Base-by-base conservation (phyloP, 1,140 invertebrate genomes). In the Danaus plexippus region DNA sequence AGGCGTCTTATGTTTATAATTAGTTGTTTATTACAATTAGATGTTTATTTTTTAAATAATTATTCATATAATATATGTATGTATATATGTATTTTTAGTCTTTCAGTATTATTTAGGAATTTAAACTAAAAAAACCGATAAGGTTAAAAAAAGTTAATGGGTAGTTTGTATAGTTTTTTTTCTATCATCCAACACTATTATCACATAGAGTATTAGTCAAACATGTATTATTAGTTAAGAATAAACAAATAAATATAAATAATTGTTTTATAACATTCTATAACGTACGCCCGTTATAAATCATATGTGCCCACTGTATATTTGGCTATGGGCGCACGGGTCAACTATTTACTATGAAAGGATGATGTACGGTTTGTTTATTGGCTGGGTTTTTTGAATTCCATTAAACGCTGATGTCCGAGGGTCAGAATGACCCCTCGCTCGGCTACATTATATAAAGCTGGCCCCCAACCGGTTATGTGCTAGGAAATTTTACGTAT, bases 331-430 rank as follows among this genome's bases (percentile, higher is more conserved):
- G 78, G 77, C 77, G 75, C 69, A 75, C 68, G 77, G 83, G 83
- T 86, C 78, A 84, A 73, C 78, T 80, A 77, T 86, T 83, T 77
- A 73, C 71, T 64, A 72, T 75, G 71, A 78, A 75, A 59, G 78
- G 85, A 86, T 86, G 83, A 86, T 85, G 78, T 86, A 86, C 80
- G 81, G 76, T 83, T 85, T 86, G 83, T 86, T 86, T 86, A 86
- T 86, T 85, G 77, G 83, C 77, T 78, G 75, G 80, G 73, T 71
- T 75, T 73, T 79, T 84, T 76, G 70, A 85, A 80, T 77, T 73
- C 65, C 73, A 80, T 83, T 85, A 83, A 74, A 40, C 58, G 67
- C 59, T 79, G 82, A 79, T 72, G 65, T 64, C 58, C 52, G 54
- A 64, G 69, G 72, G 76, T 71, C 53, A 59, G 65, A 63, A 41